Conservation (phyloP, 2,113 vertebrate genomes). For the Mustela lutreola region DNA sequence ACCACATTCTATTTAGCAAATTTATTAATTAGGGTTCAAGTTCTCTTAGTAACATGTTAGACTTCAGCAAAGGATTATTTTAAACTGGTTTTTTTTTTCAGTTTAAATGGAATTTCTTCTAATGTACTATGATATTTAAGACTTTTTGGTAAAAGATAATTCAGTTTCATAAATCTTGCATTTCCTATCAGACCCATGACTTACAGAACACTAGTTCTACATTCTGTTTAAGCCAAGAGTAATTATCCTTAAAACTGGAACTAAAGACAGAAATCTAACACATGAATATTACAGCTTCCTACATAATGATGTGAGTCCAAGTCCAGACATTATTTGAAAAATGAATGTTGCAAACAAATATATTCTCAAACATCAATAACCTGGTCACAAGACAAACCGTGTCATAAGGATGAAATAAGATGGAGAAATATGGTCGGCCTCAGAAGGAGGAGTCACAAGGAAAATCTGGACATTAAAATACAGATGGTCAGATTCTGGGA, state of each 20-base stretch:
- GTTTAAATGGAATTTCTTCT: slow-evolving; percentile 28
- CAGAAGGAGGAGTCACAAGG: not conserved
- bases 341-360: not conserved
- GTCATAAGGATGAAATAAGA: not conserved
- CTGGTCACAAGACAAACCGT: not conserved
- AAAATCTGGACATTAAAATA: not conserved
- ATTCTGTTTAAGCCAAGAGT: slow-evolving; percentile 38
- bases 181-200: not conserved
- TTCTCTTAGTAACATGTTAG: slow-evolving; percentile 27
- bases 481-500: not conserved
- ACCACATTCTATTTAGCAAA: not conserved
- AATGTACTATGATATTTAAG: slow-evolving; percentile 34
- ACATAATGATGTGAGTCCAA: not conserved
- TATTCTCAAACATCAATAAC: not conserved
- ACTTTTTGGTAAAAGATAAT: not conserved
- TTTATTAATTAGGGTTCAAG: not conserved
- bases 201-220: not conserved
- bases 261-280: not conserved
- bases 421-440: not conserved
- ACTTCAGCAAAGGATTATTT: slow-evolving; percentile 33
- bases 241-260: slow-evolving; percentile 25
- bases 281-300: not conserved
- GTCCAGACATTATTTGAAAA: not conserved
- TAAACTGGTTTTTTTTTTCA: not conserved
- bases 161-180: not conserved